Evolutionary conservation across 2,888 invertebrate genomes (phyloP).

Genomic region (Polylopha cassiicola): DNA sequence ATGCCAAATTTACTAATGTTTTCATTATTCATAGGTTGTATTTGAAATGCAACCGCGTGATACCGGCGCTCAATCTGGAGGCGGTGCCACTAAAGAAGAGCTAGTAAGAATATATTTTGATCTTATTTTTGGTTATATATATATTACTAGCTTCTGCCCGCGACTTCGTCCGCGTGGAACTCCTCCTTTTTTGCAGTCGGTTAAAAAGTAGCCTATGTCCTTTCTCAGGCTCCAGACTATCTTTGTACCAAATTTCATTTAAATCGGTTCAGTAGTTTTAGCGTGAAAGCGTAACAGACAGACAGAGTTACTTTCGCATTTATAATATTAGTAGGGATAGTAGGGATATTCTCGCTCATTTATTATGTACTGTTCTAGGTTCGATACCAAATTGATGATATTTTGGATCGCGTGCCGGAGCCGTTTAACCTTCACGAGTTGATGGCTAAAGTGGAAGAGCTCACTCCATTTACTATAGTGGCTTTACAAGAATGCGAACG

Average conservation of each 20-base stretch:
- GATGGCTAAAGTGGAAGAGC: conserved; percentile 90
- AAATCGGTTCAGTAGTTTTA: too few species aligned
- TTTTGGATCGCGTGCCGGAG: conserved; percentile 91
- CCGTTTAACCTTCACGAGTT: conserved; percentile 92
- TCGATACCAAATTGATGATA: conserved; percentile 87
- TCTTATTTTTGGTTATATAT: background rate
- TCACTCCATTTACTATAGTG: conserved; percentile 94
- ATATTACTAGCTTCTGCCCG: background rate
- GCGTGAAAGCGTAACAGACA: too few species aligned
- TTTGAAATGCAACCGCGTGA: conserved; percentile 95
- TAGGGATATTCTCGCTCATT: too few species aligned
- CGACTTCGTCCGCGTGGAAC: too few species aligned
- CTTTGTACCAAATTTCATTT: too few species aligned
- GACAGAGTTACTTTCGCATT: too few species aligned
- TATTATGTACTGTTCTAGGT: conserved; percentile 65
- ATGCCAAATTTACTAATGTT: background rate
- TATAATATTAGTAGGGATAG: too few species aligned
- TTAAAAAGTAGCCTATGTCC: too few species aligned
- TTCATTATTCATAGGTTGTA: conserved; percentile 47
- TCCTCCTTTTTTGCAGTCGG: too few species aligned
- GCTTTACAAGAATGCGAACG: conserved; percentile 96
- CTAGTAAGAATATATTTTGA: conserved; percentile 64
- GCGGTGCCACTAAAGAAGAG: conserved; percentile 88
- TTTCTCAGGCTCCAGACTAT: too few species aligned
- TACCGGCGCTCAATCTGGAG: conserved; percentile 82